Conservation (phyloP, 1,140 invertebrate species). For the Halesus radiatus region DNA sequence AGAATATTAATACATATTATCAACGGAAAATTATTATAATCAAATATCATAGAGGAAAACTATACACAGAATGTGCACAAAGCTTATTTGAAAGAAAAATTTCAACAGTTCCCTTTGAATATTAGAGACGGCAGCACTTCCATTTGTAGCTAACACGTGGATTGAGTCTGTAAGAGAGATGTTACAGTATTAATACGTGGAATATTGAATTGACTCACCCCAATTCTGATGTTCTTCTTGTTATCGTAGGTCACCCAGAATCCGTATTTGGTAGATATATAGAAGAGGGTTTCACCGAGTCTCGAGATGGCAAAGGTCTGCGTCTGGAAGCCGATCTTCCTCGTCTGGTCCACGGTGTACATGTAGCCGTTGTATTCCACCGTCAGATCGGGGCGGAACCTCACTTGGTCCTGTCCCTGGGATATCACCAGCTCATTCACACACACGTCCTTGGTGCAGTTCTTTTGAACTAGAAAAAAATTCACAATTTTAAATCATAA, state of each 20-base stretch:
- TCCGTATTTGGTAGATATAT: constrained; percentile 78
- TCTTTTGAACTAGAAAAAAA: constrained; percentile 74
- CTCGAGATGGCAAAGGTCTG: constrained; percentile 77
- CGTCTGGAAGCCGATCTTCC: constrained; percentile 75
- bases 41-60: too few relatives aligned
- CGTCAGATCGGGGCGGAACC: constrained; percentile 76
- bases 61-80: too few relatives aligned
- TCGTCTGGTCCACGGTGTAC: constrained; percentile 77
- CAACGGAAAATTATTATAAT: too few relatives aligned
- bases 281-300: constrained; percentile 77
- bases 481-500: too few relatives aligned
- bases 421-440: constrained; percentile 72
- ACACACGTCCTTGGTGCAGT: constrained; percentile 72
- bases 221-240: constrained; percentile 79
- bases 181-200: too few relatives aligned
- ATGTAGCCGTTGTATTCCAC: constrained; percentile 76
- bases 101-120: too few relatives aligned
- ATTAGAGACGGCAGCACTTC: too few relatives aligned
- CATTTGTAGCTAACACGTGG: too few relatives aligned
- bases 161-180: too few relatives aligned
- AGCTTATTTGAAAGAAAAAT: too few relatives aligned
- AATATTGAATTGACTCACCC: constrained; percentile 65
- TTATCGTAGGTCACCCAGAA: constrained; percentile 81
- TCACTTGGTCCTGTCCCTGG: constrained; percentile 71
- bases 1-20: too few relatives aligned